Evolutionary conservation across 2,113 vertebrate genomes (phyloP), one percentile per base, ranked within the genome.

Genomic region (Hiodon tergisus): DNA sequence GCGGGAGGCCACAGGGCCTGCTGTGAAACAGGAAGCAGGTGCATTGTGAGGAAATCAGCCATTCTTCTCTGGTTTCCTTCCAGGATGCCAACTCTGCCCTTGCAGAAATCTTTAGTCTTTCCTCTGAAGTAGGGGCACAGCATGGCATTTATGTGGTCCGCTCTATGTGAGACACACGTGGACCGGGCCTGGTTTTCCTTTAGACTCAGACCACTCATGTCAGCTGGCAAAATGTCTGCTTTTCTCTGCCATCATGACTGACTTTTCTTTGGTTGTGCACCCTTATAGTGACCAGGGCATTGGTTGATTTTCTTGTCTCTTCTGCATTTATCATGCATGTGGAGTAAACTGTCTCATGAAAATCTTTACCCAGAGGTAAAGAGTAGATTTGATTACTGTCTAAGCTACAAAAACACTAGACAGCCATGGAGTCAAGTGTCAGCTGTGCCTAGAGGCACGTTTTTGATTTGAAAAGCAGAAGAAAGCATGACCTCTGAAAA

Each of bases 21-120:
- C 51, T 50, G 46, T 51, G 31, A 88, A 78, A 84, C 85, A 87
- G 87, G 72, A 71, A 80, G 51, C 5, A 53, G 69, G 69, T 31
- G 31, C 31, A 31, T 31, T 31, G 31, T 31, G 84, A 90, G 89
- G 90, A 90, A 79, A 54, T 76, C 81, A 79, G 78, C 80, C 88
- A 90, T 90, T 90, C 89, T 90, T 89, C 86, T 89, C 14, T 51
- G 3, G 77, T 77, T 91, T 92, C 91, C 91, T 90, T 83, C 82
- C 84, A 87, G 87, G 87, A 88, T 81, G 83, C 79, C 76, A 16
- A 67, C 54, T 67, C 62, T 58, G 62, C 47, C 62, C 62, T 46
- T 65, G 9, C 62, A 71, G 68, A 70, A 51, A 5, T 76, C 68
- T 76, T 31, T 17, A 70, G 68, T 57, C 3, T 62, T 65, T 69